Evolutionary conservation across 2,888 invertebrate genomes (phyloP), one percentile per base, ranked within the genome.

Genomic region (Macroteleia sp.): DNA sequence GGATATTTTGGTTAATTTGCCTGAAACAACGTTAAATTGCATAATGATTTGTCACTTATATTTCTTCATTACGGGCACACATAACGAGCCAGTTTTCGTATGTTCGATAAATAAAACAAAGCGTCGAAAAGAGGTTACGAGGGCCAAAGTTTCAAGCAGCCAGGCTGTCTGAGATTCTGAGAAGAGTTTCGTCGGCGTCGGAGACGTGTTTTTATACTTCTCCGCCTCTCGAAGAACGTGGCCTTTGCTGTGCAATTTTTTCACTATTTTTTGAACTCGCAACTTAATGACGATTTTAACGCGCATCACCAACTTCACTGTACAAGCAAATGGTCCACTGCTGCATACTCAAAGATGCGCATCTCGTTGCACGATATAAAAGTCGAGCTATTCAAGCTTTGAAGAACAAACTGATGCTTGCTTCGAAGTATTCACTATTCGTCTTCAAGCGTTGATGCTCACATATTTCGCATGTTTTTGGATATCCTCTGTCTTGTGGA

Each of bases 171-270:
- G 75, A 74, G 78, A 80, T 89, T 89, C 89, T 83, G 83, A 87
- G 89, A 89, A 89, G 83, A 82, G 85, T 87, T 86, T 85, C 86
- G 84, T 80, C 79, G 77, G 67, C 82, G 74, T 74, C 80, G 83
- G 83, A 83, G 86, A 86, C 86, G 84, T 81, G 85, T 88, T 89
- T 88, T 88, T 88, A 85, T 84, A 42, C 66, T 69, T 73, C 36
- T 48, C 52, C 73, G 66, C 46, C 75, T 79, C 62, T 69, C 64
- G 61, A 67, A 67, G 69, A 69, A 57, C 62, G 75, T 66, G 57
- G 75, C 77, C 75, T 71, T 77, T 71, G 71, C 62, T 50, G 75
- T 36, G 67, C 66, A 67, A 71, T 81, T 78, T 77, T 80, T 77
- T 71, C 71, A 39, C 62, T 59, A 67, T 73, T 80, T 78, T 80